Conservation (phyloP, 2,888 invertebrate species). For the Helobdella robusta region DNA sequence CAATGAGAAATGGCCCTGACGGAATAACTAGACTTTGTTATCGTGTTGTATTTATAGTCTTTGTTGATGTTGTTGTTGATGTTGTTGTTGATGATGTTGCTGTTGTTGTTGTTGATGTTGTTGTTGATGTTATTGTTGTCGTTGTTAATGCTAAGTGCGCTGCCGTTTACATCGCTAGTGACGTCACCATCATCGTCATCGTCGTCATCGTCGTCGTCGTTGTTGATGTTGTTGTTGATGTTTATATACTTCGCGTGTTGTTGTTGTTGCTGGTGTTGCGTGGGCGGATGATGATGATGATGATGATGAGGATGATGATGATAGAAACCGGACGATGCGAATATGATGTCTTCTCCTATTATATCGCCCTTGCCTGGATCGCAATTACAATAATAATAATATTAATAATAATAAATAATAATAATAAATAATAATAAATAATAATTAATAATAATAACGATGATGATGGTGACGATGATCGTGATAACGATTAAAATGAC, state of each 20-base stretch:
- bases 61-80: conserved; percentile 21
- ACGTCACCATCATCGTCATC: too few relatives aligned
- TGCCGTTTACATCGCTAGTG: too few relatives aligned
- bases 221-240: too few relatives aligned
- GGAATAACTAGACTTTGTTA: conserved; percentile 46
- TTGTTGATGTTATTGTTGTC: too few relatives aligned
- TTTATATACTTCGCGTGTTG: too few relatives aligned
- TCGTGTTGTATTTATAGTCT: conserved; percentile 19
- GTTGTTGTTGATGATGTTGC: conserved; percentile 19
- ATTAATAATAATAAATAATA: not conserved
- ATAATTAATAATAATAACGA: not conserved
- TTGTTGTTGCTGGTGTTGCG: too few relatives aligned
- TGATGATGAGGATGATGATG: conserved; percentile 19
- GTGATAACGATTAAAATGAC: not conserved
- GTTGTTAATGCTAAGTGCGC: too few relatives aligned
- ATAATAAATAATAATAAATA: not conserved
- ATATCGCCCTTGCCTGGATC: conserved; percentile 48
- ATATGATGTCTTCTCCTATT: conserved; percentile 45
- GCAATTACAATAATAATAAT: not conserved
- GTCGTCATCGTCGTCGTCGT: too few relatives aligned
- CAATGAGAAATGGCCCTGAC: conserved; percentile 48
- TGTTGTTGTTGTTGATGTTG: too few relatives aligned
- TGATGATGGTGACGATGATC: not conserved
- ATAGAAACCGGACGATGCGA: conserved; percentile 29
- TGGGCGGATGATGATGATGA: conserved; percentile 25